Conservation (phyloP, 2,113 vertebrate genomes). For the Chelonoidis abingdonii region DNA sequence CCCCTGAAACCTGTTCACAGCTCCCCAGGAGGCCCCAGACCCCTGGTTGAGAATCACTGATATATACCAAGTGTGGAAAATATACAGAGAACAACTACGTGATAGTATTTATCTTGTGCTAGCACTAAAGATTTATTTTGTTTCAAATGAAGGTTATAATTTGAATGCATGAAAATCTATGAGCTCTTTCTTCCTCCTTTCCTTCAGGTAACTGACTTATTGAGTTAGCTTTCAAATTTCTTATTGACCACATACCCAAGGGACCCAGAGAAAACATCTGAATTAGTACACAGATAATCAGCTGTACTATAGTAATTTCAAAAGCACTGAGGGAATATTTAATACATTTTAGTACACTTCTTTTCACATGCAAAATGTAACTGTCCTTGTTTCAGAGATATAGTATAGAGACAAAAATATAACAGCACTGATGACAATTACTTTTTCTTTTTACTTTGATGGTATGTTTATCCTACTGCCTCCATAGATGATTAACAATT, state of each 20-base stretch:
- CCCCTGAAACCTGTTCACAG: no score
- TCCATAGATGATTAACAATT: slow-evolving; percentile 82
- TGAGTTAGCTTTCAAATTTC: slow-evolving; percentile 37
- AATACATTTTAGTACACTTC: slow-evolving; percentile 1
- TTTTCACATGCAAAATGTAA: slow-evolving; percentile 58
- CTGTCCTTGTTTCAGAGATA: slow-evolving; percentile 17
- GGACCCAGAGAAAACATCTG: slow-evolving; percentile 38
- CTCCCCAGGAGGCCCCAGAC: no score
- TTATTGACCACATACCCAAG: slow-evolving; percentile 25
- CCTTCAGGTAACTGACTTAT: slow-evolving; percentile 8
- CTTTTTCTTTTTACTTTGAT: slow-evolving; percentile 72
- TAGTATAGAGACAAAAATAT: slow-evolving; percentile 63
- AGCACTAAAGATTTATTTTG: background rate
- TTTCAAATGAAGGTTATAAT: slow-evolving; percentile 6
- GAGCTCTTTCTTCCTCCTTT: background rate
- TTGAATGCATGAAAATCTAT: slow-evolving; percentile 10
- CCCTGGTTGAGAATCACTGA: no score
- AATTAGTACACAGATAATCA: slow-evolving; percentile 64
- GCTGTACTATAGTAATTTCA: slow-evolving; percentile 41
- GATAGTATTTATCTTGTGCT: background rate
- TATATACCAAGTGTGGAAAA: background rate
- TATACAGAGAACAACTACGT: background rate
- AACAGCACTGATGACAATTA: slow-evolving; percentile 70
- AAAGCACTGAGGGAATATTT: slow-evolving; percentile 25
- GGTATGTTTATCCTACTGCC: slow-evolving; percentile 74